Base-by-base conservation (phyloP, 2,888 invertebrate genomes). In the Coenonympha glycerion region DNA sequence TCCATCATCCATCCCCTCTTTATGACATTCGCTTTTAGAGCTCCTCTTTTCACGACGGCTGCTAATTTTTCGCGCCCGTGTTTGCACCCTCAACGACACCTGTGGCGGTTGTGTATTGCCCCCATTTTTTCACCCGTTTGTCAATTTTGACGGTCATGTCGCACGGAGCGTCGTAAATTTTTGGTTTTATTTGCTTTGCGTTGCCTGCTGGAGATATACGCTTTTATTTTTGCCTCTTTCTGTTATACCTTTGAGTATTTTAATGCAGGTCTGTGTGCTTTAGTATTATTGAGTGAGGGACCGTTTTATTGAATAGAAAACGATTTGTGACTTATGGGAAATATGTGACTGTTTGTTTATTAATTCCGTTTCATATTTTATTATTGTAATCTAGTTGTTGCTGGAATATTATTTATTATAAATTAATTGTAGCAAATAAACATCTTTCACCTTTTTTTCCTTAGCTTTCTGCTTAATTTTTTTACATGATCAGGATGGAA, bases 121-220 rank as follows among this genome's bases (percentile, higher is more conserved):
- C 47, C 39, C 58, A 55, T 55, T 65, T 65, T 67, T 64, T 59
- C 58, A 53, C 55, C 64, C 67, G 71, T 72, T 63, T 61, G 65
- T 66, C 73, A 76, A 73, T 76, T 77, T 64, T 64, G 73, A 69
- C 69, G 63, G 58, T 52, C 66, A 61, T 75, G 73, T 72, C 63
- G 67, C 59, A 53, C 52, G 58, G 61, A 53, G 56, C 53, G 55
- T 70, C 72, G 71, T 82, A 75, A 78, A 75, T 76, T 78, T 83
- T 81, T 76, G 79, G 67, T 39, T 71, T 63, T 74, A 71, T 75
- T 56, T 59, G 59, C 68, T 73, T 72, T 56, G 52, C 58, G 60
- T 57, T 57, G 59, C 56, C 66, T 57, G 58, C 53, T 49, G 41
- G 26, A 26, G 40, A 40, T 41, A 41, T 30, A 41, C 18, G 39